Evolutionary conservation across 2,888 invertebrate species (phyloP).

Genomic region (Cryptus viduatorius): DNA sequence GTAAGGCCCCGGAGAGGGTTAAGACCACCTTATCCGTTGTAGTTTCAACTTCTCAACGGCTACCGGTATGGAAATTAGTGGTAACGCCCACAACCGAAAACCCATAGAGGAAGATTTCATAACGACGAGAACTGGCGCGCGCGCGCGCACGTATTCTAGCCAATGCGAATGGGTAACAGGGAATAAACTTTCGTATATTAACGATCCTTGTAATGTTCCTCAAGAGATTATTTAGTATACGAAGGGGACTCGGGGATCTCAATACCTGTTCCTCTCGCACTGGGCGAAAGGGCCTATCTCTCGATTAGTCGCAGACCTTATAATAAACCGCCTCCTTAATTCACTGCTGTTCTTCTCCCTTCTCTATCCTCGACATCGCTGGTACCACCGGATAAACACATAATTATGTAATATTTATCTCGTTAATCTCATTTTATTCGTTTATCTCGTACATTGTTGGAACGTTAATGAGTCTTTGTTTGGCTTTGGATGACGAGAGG

Average conservation of each 20-base stretch:
- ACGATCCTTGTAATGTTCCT: slow-evolving; percentile 66
- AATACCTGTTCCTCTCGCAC: slow-evolving; percentile 47
- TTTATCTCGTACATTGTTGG: slow-evolving; percentile 57
- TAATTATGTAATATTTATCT: slow-evolving; percentile 56
- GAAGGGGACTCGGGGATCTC: slow-evolving; percentile 20
- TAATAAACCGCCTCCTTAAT: slow-evolving; percentile 47
- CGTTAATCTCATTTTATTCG: neutral
- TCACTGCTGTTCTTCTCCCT: slow-evolving; percentile 21
- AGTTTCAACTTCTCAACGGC: slow-evolving; percentile 66
- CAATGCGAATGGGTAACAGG: slow-evolving; percentile 49
- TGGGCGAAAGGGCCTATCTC: slow-evolving; percentile 13
- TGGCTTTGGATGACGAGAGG: slow-evolving; percentile 25
- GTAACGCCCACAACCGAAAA: slow-evolving; percentile 67
- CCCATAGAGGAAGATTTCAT: slow-evolving; percentile 65
- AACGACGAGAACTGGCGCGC: slow-evolving; percentile 44
- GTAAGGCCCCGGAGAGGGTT: slow-evolving; percentile 40
- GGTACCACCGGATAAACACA: slow-evolving; percentile 41
- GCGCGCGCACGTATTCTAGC: slow-evolving; percentile 8
- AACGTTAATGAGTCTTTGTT: slow-evolving; percentile 60
- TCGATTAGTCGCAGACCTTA: slow-evolving; percentile 54
- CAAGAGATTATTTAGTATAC: slow-evolving; percentile 49
- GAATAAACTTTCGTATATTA: slow-evolving; percentile 68
- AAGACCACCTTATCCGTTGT: slow-evolving; percentile 45
- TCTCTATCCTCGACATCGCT: neutral
- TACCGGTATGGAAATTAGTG: slow-evolving; percentile 69